A percentile compares a stretch with the other conserved stretches of the same genome.
These are phyloP conservation scores for Cryptophagus acutangulus DNA, from an alignment of 2,888 invertebrate species.

Conservation along the genomic window DNA sequence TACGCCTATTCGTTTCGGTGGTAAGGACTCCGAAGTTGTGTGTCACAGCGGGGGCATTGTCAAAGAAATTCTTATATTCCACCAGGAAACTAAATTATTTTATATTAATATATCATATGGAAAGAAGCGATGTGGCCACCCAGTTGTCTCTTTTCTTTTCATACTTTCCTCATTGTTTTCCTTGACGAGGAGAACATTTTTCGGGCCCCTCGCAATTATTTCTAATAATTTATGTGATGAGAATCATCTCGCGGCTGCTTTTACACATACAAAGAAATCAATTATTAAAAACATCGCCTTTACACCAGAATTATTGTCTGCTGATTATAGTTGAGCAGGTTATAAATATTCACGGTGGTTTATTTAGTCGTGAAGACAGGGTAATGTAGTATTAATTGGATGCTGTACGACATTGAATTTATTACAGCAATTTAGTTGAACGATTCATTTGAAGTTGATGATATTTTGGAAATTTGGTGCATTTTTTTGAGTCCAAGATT, in stretches of 20 bases:
- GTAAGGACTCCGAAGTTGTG: neutral
- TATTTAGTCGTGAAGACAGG: no score
- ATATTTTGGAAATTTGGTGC: no score
- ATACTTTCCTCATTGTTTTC: no score
- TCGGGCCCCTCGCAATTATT: conserved; percentile 26
- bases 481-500: no score
- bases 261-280: conserved; percentile 22
- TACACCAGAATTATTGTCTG: conserved; percentile 18
- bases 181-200: conserved; percentile 6
- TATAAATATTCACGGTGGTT: conserved; percentile 18
- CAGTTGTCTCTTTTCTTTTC: no score
- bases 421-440: no score
- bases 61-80: conserved; percentile 17
- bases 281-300: conserved; percentile 19
- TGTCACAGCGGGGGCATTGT: conserved; percentile 15
- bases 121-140: conserved; percentile 8
- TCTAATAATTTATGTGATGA: conserved; percentile 25
- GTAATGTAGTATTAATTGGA: conserved; percentile 14
- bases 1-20: conserved; percentile 2
- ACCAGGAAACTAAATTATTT: conserved; percentile 24
- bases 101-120: conserved; percentile 25
- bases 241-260: conserved; percentile 22
- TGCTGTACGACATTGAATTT: no score
- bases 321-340: conserved; percentile 15
- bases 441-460: no score